Base-by-base conservation (phyloP, 2,113 vertebrate genomes). In the Rhagologus leucostigma region DNA sequence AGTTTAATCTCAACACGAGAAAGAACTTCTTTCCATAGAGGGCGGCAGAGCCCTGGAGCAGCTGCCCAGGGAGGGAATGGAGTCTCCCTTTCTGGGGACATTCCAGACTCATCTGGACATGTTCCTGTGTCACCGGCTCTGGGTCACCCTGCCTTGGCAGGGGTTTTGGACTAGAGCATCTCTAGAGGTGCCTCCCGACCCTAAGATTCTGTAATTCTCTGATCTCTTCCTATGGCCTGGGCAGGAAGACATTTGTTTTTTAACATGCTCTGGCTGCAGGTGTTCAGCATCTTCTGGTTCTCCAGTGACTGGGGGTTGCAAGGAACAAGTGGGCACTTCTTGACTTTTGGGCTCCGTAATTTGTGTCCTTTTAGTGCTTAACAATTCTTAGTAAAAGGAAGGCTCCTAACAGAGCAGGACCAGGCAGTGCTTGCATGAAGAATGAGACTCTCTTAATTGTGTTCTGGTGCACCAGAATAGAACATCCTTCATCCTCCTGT, bases 301-400 rank as follows among this genome's bases (percentile, higher is more conserved):
- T 70, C 32, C 26, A 20, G 53, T 6, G 47, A 2, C 13, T 24
- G 22, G 13, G 1, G 2, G 15, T 1, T 65, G 10, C 35, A 47
- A 62, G 59, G 67, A 69, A 37, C 41, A 75, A 90, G 53, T 2
- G 7, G 7, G 23, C 27, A 9, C 49, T 71, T 83, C 13, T 14
- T 56, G 39, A 53, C 32, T 50, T 88, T 1, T 2, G 20, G 26
- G 44, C 0, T 0, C 35, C 69, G 21, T 24, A 35, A 30, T 68
- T 37, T 30, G 8, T 8, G 3, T 60, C 30, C 30, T 71, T 64
- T 73, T 46, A 30, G 2, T 42, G 30, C 14, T 62, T 47, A 55
- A 14, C 37, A 39, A 30, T 53, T 62, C 4, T 50, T 13, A 55
- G 16, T 59, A 33, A 55, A 83, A 63, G 6, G 22, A 35, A 63